phyloP scores from a whole-genome alignment of 2,113 vertebrate species.

The Neodon shergylaensis region DNA sequence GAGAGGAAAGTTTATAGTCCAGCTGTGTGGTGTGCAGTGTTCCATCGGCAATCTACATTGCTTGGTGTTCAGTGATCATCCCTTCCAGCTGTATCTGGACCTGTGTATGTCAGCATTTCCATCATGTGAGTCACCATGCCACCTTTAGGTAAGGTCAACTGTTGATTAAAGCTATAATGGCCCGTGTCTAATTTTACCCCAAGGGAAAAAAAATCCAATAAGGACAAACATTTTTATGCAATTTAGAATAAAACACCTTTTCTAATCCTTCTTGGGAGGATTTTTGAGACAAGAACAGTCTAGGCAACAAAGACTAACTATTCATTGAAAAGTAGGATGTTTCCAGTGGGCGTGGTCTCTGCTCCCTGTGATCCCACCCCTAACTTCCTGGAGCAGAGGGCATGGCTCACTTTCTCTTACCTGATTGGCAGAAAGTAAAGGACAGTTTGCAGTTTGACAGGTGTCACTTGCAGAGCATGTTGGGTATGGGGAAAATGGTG shows the following conservation, averaged over 20 bases:
- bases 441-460: background rate
- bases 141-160: background rate
- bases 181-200: background rate
- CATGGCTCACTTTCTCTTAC: background rate
- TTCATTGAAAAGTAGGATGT: background rate
- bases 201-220: background rate
- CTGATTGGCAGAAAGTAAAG: background rate
- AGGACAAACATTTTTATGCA: background rate
- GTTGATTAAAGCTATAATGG: background rate
- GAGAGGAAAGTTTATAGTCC: background rate
- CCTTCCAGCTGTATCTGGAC: background rate
- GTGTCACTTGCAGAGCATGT: background rate
- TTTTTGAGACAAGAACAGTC: background rate
- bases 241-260: background rate
- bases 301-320: background rate
- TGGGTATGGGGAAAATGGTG: accelerated
- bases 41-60: background rate
- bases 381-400: background rate
- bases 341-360: background rate
- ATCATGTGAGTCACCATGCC: background rate
- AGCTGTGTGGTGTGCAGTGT: background rate
- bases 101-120: background rate
- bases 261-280: background rate
- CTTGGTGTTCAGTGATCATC: no score
- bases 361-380: accelerated